Evolutionary conservation across 2,888 invertebrate species (phyloP).

Genomic region (Stegophylla sp.): DNA sequence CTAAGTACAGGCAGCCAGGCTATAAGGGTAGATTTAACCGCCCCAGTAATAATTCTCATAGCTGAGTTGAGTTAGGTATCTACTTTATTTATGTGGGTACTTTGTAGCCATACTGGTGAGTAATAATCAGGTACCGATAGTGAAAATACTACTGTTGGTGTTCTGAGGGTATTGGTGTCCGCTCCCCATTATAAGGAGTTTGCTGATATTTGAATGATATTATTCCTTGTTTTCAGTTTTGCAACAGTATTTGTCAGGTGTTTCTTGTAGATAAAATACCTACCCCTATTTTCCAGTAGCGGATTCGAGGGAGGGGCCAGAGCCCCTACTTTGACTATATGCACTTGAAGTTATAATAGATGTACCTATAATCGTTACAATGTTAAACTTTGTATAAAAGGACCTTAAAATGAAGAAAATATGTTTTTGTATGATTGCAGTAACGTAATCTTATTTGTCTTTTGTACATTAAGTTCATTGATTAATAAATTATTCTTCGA

Average conservation of each 20-base stretch:
- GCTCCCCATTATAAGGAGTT: constrained; percentile 12
- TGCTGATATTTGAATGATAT: background rate
- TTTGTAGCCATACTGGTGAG: constrained; percentile 36
- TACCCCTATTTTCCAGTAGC: too few relatives aligned
- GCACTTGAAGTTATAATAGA: too few relatives aligned
- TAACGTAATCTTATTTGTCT: too few relatives aligned
- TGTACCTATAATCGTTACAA: too few relatives aligned
- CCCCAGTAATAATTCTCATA: background rate
- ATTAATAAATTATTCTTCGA: too few relatives aligned
- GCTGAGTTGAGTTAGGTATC: background rate
- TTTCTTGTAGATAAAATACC: too few relatives aligned
- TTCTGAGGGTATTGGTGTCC: constrained; percentile 2
- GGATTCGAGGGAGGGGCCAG: too few relatives aligned
- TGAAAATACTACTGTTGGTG: constrained; percentile 19
- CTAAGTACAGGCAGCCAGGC: background rate
- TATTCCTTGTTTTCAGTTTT: constrained; percentile 23
- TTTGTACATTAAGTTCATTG: too few relatives aligned
- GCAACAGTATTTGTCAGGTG: background rate
- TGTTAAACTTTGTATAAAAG: too few relatives aligned
- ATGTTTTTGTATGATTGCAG: too few relatives aligned
- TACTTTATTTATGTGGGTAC: constrained; percentile 31
- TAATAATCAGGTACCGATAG: background rate
- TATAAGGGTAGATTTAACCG: background rate
- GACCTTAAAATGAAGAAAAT: too few relatives aligned
- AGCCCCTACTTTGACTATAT: too few relatives aligned